Percentiles rank a stretch among this genome's conserved stretches.
Conservation (phyloP, 2,113 vertebrate genomes). For the Marcusenius ussheri region DNA sequence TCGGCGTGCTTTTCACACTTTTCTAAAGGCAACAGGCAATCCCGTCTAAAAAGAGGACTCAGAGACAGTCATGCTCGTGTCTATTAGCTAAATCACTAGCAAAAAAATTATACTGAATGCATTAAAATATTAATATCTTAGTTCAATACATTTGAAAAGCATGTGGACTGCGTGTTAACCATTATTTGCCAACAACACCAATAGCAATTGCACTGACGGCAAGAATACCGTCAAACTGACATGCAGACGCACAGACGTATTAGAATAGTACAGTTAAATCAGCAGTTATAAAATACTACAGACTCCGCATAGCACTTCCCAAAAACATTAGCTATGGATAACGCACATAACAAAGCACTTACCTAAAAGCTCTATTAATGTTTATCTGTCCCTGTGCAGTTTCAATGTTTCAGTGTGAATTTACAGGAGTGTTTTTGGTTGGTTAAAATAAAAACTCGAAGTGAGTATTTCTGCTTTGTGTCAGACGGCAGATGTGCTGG, state of each 20-base stretch:
- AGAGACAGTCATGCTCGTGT: background rate
- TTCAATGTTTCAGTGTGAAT: background rate
- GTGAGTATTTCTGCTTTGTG: background rate
- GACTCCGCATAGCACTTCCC: background rate
- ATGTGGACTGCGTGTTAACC: background rate
- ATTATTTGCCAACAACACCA: background rate
- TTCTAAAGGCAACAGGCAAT: background rate
- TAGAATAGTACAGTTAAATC: background rate
- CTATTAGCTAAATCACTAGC: background rate
- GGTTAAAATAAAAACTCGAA: background rate
- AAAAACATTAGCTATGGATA: background rate
- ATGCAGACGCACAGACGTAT: background rate
- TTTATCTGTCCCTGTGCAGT: background rate
- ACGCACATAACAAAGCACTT: background rate
- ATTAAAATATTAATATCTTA: background rate
- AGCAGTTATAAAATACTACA: background rate
- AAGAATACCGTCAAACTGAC: background rate
- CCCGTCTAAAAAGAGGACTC: background rate
- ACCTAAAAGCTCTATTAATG: background rate
- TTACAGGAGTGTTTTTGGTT: background rate
- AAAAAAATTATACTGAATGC: background rate
- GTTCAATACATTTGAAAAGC: background rate
- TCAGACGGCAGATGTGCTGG: constrained; percentile 22
- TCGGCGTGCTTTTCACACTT: background rate
- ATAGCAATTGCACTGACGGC: background rate